These are phyloP conservation scores for Tetranychus piercei DNA, from an alignment of 2,888 invertebrate species.

Conservation along the genomic window DNA sequence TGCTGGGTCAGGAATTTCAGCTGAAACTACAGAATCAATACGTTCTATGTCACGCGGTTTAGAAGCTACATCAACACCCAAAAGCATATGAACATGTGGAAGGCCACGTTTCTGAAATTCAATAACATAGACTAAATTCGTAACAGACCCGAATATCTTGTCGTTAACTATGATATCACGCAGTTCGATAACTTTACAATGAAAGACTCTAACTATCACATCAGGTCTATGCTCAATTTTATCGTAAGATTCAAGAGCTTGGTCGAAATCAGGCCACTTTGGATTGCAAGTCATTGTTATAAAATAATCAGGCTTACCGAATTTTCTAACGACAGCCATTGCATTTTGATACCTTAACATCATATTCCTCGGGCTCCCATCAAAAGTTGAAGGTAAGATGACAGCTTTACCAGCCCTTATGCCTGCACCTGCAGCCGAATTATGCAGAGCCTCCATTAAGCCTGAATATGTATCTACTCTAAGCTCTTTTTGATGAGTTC, in stretches of 20 bases:
- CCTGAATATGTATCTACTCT: slow-evolving; percentile 28
- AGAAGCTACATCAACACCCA: slow-evolving; percentile 11
- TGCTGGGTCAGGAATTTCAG: slow-evolving; percentile 25
- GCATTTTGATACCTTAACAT: slow-evolving; percentile 32
- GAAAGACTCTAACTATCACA: slow-evolving; percentile 31
- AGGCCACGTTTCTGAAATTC: slow-evolving; percentile 29
- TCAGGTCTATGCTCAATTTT: slow-evolving; percentile 31
- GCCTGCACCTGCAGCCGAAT: slow-evolving; percentile 35
- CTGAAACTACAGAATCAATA: slow-evolving; percentile 23
- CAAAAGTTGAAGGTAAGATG: slow-evolving; percentile 19
- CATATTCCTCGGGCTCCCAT: slow-evolving; percentile 32
- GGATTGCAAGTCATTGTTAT: slow-evolving; percentile 35
- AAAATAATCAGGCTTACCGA: slow-evolving; percentile 34
- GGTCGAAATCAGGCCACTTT: slow-evolving; percentile 33
- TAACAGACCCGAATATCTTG: slow-evolving; percentile 27
- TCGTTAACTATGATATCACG: slow-evolving; percentile 16
- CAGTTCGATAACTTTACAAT: slow-evolving; percentile 21
- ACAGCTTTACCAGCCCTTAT: slow-evolving; percentile 34
- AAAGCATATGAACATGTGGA: slow-evolving; percentile 20
- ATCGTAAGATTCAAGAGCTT: slow-evolving; percentile 27
- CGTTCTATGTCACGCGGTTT: slow-evolving; percentile 25
- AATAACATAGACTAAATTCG: slow-evolving; percentile 23
- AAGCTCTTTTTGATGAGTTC: slow-evolving; percentile 28
- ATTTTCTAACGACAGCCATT: slow-evolving; percentile 34
- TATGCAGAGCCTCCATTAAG: slow-evolving; percentile 24